These are phyloP conservation scores for Taeniopygia guttata DNA, from an alignment of 2,797 vertebrate species.

Conservation along the genomic window DNA sequence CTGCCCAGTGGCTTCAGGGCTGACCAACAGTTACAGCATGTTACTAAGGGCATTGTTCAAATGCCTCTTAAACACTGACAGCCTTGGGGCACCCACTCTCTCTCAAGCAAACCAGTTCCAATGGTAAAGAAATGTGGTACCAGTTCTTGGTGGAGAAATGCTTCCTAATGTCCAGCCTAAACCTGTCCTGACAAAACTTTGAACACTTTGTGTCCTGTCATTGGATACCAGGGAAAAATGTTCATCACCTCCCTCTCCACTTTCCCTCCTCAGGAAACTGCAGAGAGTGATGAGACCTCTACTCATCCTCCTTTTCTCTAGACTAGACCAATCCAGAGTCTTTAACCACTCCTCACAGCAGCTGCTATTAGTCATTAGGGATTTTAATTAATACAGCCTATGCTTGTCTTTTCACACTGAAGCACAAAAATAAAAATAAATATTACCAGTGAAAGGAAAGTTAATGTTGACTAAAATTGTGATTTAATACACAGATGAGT, in stretches of 20 bases:
- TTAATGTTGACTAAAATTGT: background rate
- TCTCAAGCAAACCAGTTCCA: background rate
- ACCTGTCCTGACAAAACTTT: background rate
- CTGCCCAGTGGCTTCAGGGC: rapidly evolving
- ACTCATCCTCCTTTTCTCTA: background rate
- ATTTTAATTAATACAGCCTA: background rate
- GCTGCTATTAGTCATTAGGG: background rate
- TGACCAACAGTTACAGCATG: background rate
- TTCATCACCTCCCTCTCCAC: background rate
- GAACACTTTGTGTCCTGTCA: background rate
- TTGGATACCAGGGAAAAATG: background rate
- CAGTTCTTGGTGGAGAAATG: background rate
- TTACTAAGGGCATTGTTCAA: background rate
- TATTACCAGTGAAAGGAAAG: background rate
- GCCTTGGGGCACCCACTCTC: background rate
- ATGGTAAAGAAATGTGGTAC: background rate
- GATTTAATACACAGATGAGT: background rate
- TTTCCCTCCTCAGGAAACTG: background rate
- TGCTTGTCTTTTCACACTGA: background rate
- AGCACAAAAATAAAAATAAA: background rate
- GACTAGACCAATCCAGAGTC: background rate
- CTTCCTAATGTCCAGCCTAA: background rate
- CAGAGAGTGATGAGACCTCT: background rate
- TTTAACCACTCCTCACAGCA: background rate
- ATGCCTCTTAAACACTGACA: background rate